Conservation (phyloP, 2,113 vertebrate species). For the Nesogale talazaci region DNA sequence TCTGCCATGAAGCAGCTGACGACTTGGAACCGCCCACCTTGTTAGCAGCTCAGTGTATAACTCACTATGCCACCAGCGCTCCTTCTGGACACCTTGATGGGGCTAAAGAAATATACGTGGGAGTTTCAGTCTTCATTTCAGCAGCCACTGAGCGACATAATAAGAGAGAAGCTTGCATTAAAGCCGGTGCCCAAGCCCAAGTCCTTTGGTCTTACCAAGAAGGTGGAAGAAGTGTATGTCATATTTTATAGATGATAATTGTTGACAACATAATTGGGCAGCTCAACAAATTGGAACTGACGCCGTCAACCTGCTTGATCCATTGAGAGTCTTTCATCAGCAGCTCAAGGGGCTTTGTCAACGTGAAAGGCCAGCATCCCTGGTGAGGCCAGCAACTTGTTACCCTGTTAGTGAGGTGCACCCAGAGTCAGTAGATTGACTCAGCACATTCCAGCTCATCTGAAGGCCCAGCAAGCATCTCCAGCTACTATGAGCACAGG, state of each 20-base stretch:
- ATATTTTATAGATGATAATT: constrained; percentile 85
- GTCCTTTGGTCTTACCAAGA: constrained; percentile 69
- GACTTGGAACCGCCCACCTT: too few species aligned
- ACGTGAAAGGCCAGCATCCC: constrained; percentile 73
- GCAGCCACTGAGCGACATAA: neutral
- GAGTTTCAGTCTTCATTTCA: constrained; percentile 23
- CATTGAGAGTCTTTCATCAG: constrained; percentile 83
- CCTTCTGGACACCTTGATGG: neutral
- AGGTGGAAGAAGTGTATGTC: constrained; percentile 75
- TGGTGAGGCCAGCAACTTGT: constrained; percentile 81
- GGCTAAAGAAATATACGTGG: neutral
- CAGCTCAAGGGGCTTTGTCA: constrained; percentile 81
- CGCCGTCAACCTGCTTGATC: constrained; percentile 86
- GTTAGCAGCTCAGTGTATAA: too few species aligned
- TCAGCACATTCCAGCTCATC: constrained; percentile 59
- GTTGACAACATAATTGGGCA: constrained; percentile 84
- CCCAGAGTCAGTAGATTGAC: constrained; percentile 80
- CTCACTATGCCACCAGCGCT: too few species aligned
- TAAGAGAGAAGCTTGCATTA: neutral
- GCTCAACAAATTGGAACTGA: constrained; percentile 87
- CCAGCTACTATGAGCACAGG: constrained; percentile 5
- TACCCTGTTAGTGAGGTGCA: constrained; percentile 81
- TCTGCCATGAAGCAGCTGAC: too few species aligned
- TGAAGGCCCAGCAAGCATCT: constrained; percentile 57
- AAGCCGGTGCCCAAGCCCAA: constrained; percentile 65